These are phyloP conservation scores for Streptopelia turtur DNA, from an alignment of 2,797 vertebrate species.

Conservation along the genomic window DNA sequence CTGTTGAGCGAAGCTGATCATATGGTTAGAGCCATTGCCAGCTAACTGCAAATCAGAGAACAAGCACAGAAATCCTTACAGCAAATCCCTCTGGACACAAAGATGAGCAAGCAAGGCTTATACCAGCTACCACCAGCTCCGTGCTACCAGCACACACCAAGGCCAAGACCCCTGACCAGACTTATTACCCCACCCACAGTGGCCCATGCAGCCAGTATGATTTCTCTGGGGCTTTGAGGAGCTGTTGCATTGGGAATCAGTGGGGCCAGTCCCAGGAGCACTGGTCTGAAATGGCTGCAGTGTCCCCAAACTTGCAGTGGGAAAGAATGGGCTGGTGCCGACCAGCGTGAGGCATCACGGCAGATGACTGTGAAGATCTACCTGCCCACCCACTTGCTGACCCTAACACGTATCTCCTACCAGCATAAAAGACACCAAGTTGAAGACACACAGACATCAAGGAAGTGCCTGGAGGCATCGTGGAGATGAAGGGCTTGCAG, in stretches of 20 bases:
- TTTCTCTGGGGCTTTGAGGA: neutral
- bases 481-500: neutral
- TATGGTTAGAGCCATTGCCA: neutral
- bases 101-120: neutral
- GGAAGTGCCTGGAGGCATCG: accelerated
- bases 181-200: neutral
- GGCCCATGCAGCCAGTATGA: neutral
- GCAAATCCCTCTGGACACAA: accelerated
- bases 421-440: neutral
- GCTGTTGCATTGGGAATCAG: neutral
- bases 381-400: neutral
- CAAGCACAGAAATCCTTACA: neutral
- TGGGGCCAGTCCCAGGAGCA: neutral
- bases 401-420: neutral
- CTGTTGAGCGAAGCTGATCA: neutral
- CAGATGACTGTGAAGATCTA: neutral
- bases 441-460: neutral
- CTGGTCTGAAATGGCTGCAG: neutral
- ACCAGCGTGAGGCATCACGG: accelerated
- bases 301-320: accelerated
- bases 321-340: neutral
- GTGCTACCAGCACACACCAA: neutral
- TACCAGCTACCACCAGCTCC: neutral
- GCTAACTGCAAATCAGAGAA: neutral
- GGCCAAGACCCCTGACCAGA: neutral